Base-by-base conservation (phyloP, 2,888 invertebrate species). In the Idaea aversata region DNA sequence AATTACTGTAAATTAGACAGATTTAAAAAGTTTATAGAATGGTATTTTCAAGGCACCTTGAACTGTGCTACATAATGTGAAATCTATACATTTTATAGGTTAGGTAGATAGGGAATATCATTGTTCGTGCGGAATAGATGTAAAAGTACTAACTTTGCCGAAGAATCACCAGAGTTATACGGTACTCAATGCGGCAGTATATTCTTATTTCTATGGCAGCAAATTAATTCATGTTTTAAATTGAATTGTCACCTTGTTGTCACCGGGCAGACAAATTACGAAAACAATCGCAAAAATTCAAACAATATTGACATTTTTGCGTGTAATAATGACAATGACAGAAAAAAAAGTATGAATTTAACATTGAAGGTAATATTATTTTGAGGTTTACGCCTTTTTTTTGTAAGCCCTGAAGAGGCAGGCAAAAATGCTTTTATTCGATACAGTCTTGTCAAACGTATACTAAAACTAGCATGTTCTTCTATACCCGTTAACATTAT, bases 241-340 rank as follows among this genome's bases (percentile, higher is more conserved):
- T 47, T 47, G 47, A 10, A 47, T 47, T 47, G 13, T 13, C 36
- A 47, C 47, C 47, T 3, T 34, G 25, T 47, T 47, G 13, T 13
- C 36, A 47, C 47, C 47, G 15, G 60, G 25, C 60, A 34, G 5
- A 7, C 34, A 38, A 7, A 15, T 38, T 15, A 38, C 10, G 16
- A 47, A 61, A 36, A 60, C 47, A 16, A 47, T 36, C 61, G 36
- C 16, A 34, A 34, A 60, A 25, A 60, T 60, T 38, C 57, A 10
- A 16, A 59, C 7, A 47, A 47, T 47, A 13, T 47, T 47, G 47
- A 47, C 47, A 47, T 47, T 47, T 47, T 7, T 25, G 25, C 25
- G 3, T 25, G 3, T 25, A 25, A 25, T 3, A 25, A 25, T 25
- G 25, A 25, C 25, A 25, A 25, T 25, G 25, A 25, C 25, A 25